Base-by-base conservation (phyloP, 2,113 vertebrate genomes). In the Paraplagusia blochii region DNA sequence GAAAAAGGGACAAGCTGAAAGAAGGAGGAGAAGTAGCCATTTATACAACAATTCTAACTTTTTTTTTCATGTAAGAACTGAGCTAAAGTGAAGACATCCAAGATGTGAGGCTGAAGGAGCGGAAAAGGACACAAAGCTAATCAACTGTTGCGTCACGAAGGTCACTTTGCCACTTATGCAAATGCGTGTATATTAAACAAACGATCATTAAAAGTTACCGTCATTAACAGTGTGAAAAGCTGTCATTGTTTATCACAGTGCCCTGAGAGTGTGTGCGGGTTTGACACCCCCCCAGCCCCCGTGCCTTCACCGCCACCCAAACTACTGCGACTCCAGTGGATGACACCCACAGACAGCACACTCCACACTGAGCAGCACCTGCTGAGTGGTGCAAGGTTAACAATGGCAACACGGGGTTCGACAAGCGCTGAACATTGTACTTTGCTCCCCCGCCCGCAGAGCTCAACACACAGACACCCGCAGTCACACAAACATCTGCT, bases 361-460 rank as follows among this genome's bases (percentile, higher is more conserved):
- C 55, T 69, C 46, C 60, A 50, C 33, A 64, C 73, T 64, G 55
- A 49, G 45, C 46, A 49, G 11, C 69, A 69, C 84, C 77, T 65
- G 80, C 80, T 85, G 80, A 76, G 75, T 39, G 0, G 46, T 63
- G 72, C 64, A 59, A 74, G 81, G 77, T 76, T 71, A 74, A 87
- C 83, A 86, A 83, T 62, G 75, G 67, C 79, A 74, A 71, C 84
- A 80, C 63, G 65, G 81, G 72, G 82, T 18, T 69, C 7, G 39
- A 84, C 84, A 81, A 56, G 61, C 74, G 74, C 73, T 74, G 74
- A 81, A 64, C 81, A 71, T 9, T 0, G 48, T 62, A 29, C 22
- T 29, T 29, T 64, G 62, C 51, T 73, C 62, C 48, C 34, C 48
- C 55, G 47, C 66, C 72, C 1, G 13, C 48, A 4, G 47, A 57